phyloP scores from a whole-genome alignment of 2,888 invertebrate species.

The Mythimna pallens region DNA sequence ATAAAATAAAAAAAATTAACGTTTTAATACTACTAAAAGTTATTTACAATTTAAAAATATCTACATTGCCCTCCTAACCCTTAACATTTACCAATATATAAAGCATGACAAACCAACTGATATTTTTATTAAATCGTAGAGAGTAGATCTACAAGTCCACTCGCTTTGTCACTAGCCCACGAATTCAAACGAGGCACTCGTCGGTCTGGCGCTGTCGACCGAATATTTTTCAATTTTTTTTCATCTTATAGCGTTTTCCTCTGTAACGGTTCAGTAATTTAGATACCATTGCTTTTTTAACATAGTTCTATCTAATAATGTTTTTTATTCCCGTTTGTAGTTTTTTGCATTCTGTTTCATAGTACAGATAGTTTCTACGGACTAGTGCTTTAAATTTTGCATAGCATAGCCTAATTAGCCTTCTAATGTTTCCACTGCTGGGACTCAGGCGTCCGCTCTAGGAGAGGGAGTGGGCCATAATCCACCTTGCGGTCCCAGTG shows the following conservation, averaged over 20 bases:
- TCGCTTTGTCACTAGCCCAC: conserved; percentile 63
- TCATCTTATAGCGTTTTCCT: conserved; percentile 63
- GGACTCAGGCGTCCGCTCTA: no score
- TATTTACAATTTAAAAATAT: background rate
- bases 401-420: no score
- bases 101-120: conserved; percentile 24
- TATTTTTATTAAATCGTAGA: conserved; percentile 55
- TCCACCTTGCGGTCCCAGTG: no score
- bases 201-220: conserved; percentile 52
- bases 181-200: conserved; percentile 66
- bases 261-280: conserved; percentile 62
- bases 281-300: conserved; percentile 35
- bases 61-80: conserved; percentile 10
- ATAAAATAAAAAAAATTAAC: no score
- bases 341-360: background rate
- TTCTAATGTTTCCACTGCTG: no score
- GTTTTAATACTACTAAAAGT: no score
- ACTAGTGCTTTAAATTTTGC: background rate
- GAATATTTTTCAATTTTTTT: conserved; percentile 61
- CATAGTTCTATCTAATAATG: conserved; percentile 28
- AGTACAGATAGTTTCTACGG: background rate
- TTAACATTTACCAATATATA: conserved; percentile 1
- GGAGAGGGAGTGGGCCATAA: no score
- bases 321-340: background rate
- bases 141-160: conserved; percentile 63